Conservation (phyloP, 2,888 invertebrate species). For the Punctoribates punctum region DNA sequence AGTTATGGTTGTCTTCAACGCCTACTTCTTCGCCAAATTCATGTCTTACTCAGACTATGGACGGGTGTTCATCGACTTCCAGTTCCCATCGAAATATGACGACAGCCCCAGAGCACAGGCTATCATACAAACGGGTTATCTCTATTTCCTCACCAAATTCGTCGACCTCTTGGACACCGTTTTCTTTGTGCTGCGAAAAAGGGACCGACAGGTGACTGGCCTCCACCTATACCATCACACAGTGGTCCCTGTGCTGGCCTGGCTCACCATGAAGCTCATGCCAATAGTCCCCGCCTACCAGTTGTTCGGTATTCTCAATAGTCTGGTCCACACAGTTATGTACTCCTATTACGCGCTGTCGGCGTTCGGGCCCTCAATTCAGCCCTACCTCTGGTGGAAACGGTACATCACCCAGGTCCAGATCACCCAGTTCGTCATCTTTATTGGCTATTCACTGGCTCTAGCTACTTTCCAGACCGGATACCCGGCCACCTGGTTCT, state of each 20-base stretch:
- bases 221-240: constrained; percentile 41
- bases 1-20: constrained; percentile 10
- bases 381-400: constrained; percentile 35
- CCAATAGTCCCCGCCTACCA: neutral
- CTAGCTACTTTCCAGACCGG: neutral
- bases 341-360: constrained; percentile 35
- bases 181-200: constrained; percentile 39
- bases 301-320: constrained; percentile 32
- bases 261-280: neutral
- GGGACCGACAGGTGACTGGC: constrained; percentile 20
- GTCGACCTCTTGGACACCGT: constrained; percentile 40
- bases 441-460: neutral
- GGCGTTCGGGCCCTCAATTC: constrained; percentile 12
- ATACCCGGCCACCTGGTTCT: constrained; percentile 1
- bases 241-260: constrained; percentile 33
- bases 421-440: constrained; percentile 14
- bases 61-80: neutral
- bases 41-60: neutral
- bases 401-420: constrained; percentile 31
- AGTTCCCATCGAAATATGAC: neutral
- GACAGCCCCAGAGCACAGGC: neutral
- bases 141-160: constrained; percentile 35
- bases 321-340: constrained; percentile 36
- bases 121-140: neutral
- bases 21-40: constrained; percentile 6